These are phyloP conservation scores for Emys orbicularis DNA, from an alignment of 2,797 vertebrate species.

Conservation along the genomic window DNA sequence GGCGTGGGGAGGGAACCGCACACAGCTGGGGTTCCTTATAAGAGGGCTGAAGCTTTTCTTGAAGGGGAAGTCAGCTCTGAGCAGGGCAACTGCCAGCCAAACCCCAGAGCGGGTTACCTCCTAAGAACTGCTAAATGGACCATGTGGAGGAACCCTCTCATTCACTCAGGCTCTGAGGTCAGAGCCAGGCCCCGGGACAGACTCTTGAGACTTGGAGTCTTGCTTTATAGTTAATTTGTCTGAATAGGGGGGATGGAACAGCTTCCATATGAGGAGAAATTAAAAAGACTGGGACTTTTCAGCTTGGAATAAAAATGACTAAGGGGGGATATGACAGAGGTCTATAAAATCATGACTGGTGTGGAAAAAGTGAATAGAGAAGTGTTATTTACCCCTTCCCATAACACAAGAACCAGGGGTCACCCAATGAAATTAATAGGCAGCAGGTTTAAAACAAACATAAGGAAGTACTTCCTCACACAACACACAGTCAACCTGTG, in stretches of 20 bases:
- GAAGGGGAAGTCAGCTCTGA: neutral
- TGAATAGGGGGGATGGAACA: neutral
- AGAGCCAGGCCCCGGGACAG: neutral
- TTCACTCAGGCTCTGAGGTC: neutral
- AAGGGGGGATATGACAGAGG: neutral
- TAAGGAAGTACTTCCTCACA: neutral
- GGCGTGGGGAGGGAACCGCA: neutral
- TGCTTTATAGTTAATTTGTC: neutral
- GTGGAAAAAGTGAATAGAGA: neutral
- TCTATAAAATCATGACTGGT: neutral
- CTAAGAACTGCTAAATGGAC: neutral
- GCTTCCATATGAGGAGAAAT: neutral
- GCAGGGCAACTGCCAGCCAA: no score
- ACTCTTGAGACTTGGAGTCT: neutral
- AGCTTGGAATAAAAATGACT: neutral
- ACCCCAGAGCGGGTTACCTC: neutral
- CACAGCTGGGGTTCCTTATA: neutral
- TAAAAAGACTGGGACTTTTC: neutral
- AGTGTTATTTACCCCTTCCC: neutral
- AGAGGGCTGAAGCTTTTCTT: neutral
- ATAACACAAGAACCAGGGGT: neutral
- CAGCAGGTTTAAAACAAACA: neutral
- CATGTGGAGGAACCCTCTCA: neutral
- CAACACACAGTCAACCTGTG: neutral
- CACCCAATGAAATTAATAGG: neutral